phyloP scores from a whole-genome alignment of 2,888 invertebrate species.

The Anoplius nigerrimus region DNA sequence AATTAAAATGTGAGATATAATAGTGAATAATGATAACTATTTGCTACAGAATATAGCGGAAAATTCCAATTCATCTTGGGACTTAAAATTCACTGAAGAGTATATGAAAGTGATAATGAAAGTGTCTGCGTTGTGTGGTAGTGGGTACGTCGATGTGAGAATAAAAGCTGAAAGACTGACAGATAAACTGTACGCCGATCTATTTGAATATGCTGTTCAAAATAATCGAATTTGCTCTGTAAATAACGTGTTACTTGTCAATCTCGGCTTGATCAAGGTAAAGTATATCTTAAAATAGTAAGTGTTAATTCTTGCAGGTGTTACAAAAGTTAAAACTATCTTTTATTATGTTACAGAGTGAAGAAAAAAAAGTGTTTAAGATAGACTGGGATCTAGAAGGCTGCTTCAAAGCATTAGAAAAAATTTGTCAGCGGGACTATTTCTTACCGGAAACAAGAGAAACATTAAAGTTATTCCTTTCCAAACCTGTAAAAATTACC shows the following conservation, averaged over 20 bases:
- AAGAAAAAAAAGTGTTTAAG: constrained; percentile 80
- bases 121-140: constrained; percentile 78
- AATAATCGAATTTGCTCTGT: constrained; percentile 77
- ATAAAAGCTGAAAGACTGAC: constrained; percentile 74
- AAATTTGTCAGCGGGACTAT: constrained; percentile 76
- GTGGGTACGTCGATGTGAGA: constrained; percentile 76
- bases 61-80: constrained; percentile 25
- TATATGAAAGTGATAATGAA: constrained; percentile 76
- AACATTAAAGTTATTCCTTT: constrained; percentile 77
- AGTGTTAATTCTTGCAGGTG: constrained; percentile 4
- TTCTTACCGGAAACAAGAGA: constrained; percentile 77
- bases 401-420: constrained; percentile 79
- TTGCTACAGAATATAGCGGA: constrained; percentile 54
- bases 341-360: constrained; percentile 78
- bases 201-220: constrained; percentile 77
- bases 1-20: too few relatives aligned
- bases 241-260: constrained; percentile 81
- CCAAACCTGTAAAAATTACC: constrained; percentile 70
- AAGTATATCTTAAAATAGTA: constrained; percentile 33
- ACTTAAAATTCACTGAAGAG: constrained; percentile 66
- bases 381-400: constrained; percentile 81
- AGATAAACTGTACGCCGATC: constrained; percentile 76
- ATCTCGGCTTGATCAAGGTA: constrained; percentile 85
- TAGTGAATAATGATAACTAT: constrained; percentile 10
- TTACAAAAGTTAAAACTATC: constrained; percentile 4